Evolutionary conservation across 2,797 vertebrate species (phyloP), one percentile per base, ranked within the genome.

Genomic region (Spizella passerina): DNA sequence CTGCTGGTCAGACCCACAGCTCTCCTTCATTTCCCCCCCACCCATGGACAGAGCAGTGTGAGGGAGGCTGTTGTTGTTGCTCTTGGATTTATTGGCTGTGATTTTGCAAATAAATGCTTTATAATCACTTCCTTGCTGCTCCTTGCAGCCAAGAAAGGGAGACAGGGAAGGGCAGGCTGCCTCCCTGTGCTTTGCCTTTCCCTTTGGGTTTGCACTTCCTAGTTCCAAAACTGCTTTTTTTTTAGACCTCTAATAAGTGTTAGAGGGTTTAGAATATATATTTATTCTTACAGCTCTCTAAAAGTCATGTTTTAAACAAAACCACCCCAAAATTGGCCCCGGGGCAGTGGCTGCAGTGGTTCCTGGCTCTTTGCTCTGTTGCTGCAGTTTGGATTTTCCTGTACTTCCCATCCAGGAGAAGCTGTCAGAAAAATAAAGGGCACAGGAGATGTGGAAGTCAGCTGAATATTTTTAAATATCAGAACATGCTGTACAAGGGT

Each of bases 81-180:
- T 72, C 6, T 86, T 52, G 87, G 85, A 68, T 92, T 94, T 94
- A 78, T 66, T 88, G 86, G 91, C 95, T 93, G 95, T 56, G 84
- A 94, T 93, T 94, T 89, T 94, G 76, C 91, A 94, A 86, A 91
- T 94, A 91, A 93, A 46, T 68, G 75, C 80, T 86, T 72, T 85
- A 49, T 80, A 90, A 96, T 96, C 87, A 88, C 91, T 94, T 96
- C 95, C 93, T 94, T 19, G 68, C 87, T 56, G 73, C 4, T n/a
- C 78, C 64, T 84, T 6, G 8, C 79, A 55, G 90, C 93, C 94
- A 91, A 88, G 92, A 88, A 73, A 72, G 12, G 66, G 75, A 68
- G 95, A 77, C 0, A 66, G 50, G 89, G 87, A 55, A 86, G 56
- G 87, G 59, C 65, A 63, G 66, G 52, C 87, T 87, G 82, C 73